Conservation (phyloP, 1,140 invertebrate genomes). For the Mizuhopecten yessoensis region DNA sequence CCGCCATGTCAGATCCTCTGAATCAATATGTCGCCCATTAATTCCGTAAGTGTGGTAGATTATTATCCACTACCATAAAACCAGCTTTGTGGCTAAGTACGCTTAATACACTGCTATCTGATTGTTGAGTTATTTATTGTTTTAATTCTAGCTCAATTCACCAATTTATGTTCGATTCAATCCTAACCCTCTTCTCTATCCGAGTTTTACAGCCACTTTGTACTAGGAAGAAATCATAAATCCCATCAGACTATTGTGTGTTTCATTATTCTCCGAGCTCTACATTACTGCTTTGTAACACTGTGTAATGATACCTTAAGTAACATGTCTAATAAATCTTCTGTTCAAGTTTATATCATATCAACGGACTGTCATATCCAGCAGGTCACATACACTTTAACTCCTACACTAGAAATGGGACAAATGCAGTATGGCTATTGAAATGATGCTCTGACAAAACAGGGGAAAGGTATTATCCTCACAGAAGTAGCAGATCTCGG, state of each 20-base stretch:
- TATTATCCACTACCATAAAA: neutral
- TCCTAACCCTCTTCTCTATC: neutral
- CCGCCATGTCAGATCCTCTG: neutral
- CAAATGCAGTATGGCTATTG: neutral
- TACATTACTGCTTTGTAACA: neutral
- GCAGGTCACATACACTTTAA: neutral
- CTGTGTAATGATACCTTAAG: neutral
- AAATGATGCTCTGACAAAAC: neutral
- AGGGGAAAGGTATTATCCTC: neutral
- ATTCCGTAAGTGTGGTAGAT: neutral
- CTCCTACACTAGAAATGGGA: neutral
- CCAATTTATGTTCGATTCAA: neutral
- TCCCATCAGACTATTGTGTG: neutral
- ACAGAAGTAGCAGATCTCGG: neutral
- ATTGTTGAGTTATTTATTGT: constrained; percentile 19
- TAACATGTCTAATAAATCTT: neutral
- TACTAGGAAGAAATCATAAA: neutral
- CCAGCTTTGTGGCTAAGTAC: no score
- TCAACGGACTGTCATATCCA: neutral
- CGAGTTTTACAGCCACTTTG: neutral
- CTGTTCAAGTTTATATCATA: neutral
- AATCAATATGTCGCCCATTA: neutral
- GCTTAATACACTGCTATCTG: neutral
- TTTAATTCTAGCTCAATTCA: neutral
- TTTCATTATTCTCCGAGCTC: neutral